phyloP scores from a whole-genome alignment of 2,797 vertebrate genomes.

The Sibirionetta formosa region DNA sequence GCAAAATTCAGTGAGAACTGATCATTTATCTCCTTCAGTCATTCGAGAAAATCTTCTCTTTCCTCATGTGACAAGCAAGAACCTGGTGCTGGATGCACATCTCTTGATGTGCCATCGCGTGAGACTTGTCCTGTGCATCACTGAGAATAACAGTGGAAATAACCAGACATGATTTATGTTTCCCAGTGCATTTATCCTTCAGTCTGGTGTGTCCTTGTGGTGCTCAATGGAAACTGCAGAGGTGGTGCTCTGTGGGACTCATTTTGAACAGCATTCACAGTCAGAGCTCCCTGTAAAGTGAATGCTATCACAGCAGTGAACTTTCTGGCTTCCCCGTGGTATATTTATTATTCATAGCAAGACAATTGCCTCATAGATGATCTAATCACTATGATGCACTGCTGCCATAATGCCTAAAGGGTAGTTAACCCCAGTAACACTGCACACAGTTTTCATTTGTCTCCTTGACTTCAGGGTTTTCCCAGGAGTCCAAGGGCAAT shows the following conservation, averaged over 20 bases:
- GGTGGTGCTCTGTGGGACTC: not conserved
- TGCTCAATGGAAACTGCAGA: not conserved
- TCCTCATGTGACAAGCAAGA: not conserved
- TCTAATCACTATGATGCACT: not conserved
- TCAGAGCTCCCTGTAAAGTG: not conserved
- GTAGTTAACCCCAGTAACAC: not conserved
- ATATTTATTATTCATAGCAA: not conserved
- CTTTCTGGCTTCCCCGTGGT: not conserved
- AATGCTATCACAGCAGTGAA: not conserved
- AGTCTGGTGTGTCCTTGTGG: not conserved
- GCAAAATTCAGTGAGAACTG: not conserved
- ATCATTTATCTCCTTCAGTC: not conserved
- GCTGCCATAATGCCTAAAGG: not conserved
- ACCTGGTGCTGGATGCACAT: fast-evolving
- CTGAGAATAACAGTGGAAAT: not conserved
- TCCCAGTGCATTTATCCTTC: not conserved
- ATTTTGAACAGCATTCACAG: not conserved
- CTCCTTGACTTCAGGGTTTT: not conserved
- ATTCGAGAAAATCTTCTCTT: not conserved
- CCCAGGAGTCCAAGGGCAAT: not conserved
- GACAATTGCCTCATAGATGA: not conserved
- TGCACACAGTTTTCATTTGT: not conserved
- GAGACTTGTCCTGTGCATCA: not conserved
- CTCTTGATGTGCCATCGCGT: not conserved
- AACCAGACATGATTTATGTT: not conserved